These are phyloP conservation scores for Bembecia ichneumoniformis DNA, from an alignment of 2,888 invertebrate species.

Conservation along the genomic window DNA sequence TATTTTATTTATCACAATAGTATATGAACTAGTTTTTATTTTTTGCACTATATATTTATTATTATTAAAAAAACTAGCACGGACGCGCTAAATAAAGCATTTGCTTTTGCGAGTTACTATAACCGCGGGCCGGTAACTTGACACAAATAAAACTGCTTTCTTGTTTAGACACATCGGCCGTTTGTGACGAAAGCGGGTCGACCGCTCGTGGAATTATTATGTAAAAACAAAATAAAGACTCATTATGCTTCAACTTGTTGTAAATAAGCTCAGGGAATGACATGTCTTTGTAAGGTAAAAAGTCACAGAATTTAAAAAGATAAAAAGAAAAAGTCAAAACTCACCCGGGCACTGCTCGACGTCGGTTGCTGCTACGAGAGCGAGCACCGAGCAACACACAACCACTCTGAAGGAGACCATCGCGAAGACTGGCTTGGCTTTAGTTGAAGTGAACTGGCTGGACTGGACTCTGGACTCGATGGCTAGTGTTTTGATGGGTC, in stretches of 20 bases:
- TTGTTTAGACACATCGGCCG: not conserved
- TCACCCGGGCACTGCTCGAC: conserved; percentile 54
- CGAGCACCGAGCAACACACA: conserved; percentile 35
- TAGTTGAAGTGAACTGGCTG: not conserved
- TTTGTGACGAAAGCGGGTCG: conserved; percentile 42
- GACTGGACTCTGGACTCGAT: not conserved
- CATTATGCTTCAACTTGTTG: not conserved
- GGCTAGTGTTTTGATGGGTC: too few relatives aligned
- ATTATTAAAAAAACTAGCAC: too few relatives aligned
- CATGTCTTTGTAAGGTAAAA: too few relatives aligned
- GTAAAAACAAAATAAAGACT: too few relatives aligned
- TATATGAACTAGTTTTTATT: too few relatives aligned
- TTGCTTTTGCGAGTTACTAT: too few relatives aligned
- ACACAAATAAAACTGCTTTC: not conserved
- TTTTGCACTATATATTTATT: too few relatives aligned
- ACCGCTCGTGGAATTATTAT: conserved; percentile 23
- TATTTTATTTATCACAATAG: too few relatives aligned
- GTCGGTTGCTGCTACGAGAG: conserved; percentile 34
- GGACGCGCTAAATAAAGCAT: too few relatives aligned
- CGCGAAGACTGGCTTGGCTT: conserved; percentile 25
- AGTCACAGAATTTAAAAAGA: too few relatives aligned
- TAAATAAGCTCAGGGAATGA: too few relatives aligned
- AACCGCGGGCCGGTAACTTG: too few relatives aligned
- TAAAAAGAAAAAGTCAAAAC: conserved; percentile 24
- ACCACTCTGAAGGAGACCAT: conserved; percentile 41